Percentiles rank a stretch among this genome's conserved stretches.
Evolutionary conservation across 2,888 invertebrate species (phyloP).

Genomic region (Eristalis pertinax): DNA sequence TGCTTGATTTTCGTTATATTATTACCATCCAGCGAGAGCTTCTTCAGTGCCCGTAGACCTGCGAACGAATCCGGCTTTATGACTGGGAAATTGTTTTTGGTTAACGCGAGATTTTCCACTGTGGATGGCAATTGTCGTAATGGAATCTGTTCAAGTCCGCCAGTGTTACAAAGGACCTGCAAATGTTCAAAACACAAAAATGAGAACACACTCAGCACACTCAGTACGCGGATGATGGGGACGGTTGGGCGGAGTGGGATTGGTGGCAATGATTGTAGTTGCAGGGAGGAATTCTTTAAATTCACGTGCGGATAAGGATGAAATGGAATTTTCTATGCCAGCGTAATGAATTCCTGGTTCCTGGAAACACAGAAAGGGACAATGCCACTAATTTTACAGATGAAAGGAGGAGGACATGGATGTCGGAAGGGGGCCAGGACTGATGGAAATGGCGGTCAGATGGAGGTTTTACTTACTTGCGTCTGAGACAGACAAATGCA

Average conservation of each 20-base stretch:
- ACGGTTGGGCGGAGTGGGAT: background rate
- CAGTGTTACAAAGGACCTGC: slow-evolving; percentile 94
- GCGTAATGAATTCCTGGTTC: slow-evolving; percentile 39
- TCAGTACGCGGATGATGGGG: too few relatives aligned
- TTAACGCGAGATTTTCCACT: slow-evolving; percentile 92
- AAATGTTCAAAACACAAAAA: slow-evolving; percentile 76
- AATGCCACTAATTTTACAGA: slow-evolving; percentile 33
- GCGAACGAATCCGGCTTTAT: slow-evolving; percentile 92
- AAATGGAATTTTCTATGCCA: slow-evolving; percentile 44
- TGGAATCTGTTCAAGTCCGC: slow-evolving; percentile 90
- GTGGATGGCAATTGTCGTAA: slow-evolving; percentile 87
- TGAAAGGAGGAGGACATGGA: background rate
- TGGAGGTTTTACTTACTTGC: slow-evolving; percentile 85
- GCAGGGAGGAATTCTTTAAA: background rate
- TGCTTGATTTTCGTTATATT: slow-evolving; percentile 91
- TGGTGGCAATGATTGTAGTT: background rate
- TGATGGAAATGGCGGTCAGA: background rate
- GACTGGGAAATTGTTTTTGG: slow-evolving; percentile 91
- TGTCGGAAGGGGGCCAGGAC: background rate
- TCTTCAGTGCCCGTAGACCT: slow-evolving; percentile 89
- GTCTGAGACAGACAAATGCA: slow-evolving; percentile 93
- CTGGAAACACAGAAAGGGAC: slow-evolving; percentile 13
- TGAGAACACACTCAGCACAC: background rate
- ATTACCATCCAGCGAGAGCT: slow-evolving; percentile 93
- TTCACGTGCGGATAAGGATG: background rate